A percentile compares a stretch with the other conserved stretches of the same genome.
Evolutionary conservation across 2,888 invertebrate species (phyloP).

Genomic region (Exephanes ischioxanthus): DNA sequence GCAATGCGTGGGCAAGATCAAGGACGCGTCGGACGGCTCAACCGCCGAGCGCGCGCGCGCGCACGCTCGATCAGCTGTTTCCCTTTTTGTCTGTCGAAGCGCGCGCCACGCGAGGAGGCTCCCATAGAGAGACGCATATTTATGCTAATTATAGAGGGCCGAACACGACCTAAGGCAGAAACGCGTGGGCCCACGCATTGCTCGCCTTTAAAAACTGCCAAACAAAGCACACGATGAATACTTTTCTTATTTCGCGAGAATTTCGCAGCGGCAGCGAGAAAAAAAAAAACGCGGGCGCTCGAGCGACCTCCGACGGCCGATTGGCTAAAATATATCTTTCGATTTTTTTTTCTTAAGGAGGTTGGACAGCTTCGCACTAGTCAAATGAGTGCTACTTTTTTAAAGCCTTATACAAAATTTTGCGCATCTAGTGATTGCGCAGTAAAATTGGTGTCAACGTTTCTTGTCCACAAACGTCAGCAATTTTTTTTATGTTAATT

Average conservation of each 20-base stretch:
- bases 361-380: too few relatives aligned
- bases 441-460: too few relatives aligned
- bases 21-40: constrained; percentile 71
- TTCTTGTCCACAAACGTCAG: too few relatives aligned
- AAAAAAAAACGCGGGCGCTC: neutral
- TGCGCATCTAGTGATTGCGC: too few relatives aligned
- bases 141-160: constrained; percentile 58
- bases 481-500: too few relatives aligned
- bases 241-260: neutral
- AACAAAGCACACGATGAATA: neutral
- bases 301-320: neutral
- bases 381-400: too few relatives aligned
- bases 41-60: constrained; percentile 52
- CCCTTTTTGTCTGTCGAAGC: constrained; percentile 60
- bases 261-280: neutral
- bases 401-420: too few relatives aligned
- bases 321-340: too few relatives aligned
- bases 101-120: constrained; percentile 1
- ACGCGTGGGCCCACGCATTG: constrained; percentile 17
- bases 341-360: too few relatives aligned
- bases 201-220: constrained; percentile 21
- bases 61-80: constrained; percentile 68
- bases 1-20: constrained; percentile 78
- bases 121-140: constrained; percentile 32
- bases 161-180: constrained; percentile 1